Conservation (phyloP, 2,888 invertebrate genomes). For the Chalcosyrphus nemorum region DNA sequence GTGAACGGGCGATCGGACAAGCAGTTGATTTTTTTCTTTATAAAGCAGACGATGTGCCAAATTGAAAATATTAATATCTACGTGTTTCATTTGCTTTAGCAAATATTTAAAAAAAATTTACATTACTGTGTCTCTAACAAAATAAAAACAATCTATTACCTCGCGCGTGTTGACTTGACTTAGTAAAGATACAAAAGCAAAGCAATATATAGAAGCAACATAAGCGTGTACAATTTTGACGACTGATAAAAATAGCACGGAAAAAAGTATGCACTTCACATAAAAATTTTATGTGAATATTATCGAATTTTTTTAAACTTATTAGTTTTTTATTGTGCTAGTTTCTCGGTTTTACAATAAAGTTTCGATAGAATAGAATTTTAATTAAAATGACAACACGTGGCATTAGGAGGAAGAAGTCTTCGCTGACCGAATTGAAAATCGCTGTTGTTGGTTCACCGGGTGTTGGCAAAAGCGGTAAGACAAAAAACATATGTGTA, state of each 20-base stretch:
- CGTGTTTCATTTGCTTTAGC: too few relatives aligned
- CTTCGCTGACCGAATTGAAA: constrained; percentile 94
- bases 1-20: constrained; percentile 43
- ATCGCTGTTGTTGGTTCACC: constrained; percentile 95
- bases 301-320: constrained; percentile 2
- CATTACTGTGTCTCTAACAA: not conserved
- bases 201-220: not conserved
- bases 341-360: constrained; percentile 14
- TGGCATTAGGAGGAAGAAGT: constrained; percentile 94
- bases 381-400: constrained; percentile 86
- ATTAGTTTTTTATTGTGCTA: not conserved
- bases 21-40: constrained; percentile 2
- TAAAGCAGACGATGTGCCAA: constrained; percentile 46
- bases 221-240: constrained; percentile 12
- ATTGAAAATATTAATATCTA: constrained; percentile 26
- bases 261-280: constrained; percentile 7
- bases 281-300: constrained; percentile 2
- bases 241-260: constrained; percentile 25
- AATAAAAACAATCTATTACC: not conserved
- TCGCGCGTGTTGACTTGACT: not conserved
- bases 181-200: not conserved
- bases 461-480: constrained; percentile 96
- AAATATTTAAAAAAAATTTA: constrained; percentile 13
- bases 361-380: too few relatives aligned
- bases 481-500: constrained; percentile 77